Base-by-base conservation (phyloP, 2,888 invertebrate genomes). In the Tuta absoluta region DNA sequence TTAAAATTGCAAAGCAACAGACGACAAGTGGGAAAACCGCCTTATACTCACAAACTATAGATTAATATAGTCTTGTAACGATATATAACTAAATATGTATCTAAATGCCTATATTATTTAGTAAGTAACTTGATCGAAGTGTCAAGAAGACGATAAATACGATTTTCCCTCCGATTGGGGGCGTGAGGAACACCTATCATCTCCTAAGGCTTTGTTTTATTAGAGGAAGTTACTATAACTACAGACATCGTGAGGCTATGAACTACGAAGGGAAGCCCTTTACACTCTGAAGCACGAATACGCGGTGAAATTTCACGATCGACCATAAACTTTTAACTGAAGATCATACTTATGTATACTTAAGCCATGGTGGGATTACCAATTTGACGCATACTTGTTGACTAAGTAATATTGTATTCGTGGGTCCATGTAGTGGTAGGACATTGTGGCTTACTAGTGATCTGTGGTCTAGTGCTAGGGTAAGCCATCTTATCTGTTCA, bases 141-240 rank as follows among this genome's bases (percentile, higher is more conserved):
- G 28, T 33, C 28, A 24, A 56, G 19, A 24, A 56, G 49, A 49
- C 19, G 19, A 56, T 56, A 19, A 58, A 37, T 58, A 19, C 53
- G 14, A 38, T 17, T 58, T 58, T 58, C 58, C 21, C 58, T 38
- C 10, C n/a, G 33, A 38, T n/a, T 19, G 19, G 11, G 58, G 53
- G 58, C 58, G 58, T 58, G 33, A 57, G 37, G 10, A 57, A 17
- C 37, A 37, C 37, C 37, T 17, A 58, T 58, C 56, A 33, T 28
- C 12, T 56, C 14, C 37, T 19, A 58, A 2, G 23, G 58, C 33
- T 38, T 19, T 58, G 37, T 19, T 38, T 19, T 17, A 12, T 19
- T 17, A 7, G 12, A 58, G 58, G 58, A 58, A 58, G 58, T 58
- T 19, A 14, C 19, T n/a, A 11, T 19, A 38, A 58, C 37, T 38